Base-by-base conservation (phyloP, 2,888 invertebrate species). In the Ectemnius cavifrons region DNA sequence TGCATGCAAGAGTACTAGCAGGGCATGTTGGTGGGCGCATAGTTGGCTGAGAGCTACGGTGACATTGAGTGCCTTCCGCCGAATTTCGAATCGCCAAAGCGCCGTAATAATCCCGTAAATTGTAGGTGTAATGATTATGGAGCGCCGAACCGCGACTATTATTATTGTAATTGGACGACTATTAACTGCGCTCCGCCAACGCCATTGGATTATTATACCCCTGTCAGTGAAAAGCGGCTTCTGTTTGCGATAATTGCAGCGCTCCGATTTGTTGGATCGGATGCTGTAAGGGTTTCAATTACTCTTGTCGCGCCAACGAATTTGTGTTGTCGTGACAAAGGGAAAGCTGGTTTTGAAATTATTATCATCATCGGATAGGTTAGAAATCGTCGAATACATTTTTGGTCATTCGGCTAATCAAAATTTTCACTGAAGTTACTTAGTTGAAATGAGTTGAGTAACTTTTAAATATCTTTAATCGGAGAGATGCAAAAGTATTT, bases 71-170 rank as follows among this genome's bases (percentile, higher is more conserved):
- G 18, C 20, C 37, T 11, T 6, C 37, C 47, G 16, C 23, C 20
- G 62, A 62, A 46, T 46, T 62, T 45, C 63, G 63, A 63, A n/a
- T 49, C n/a, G 37, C 27, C n/a, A 52, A 37, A 64, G 52, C 37
- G 16, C 37, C 28, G 28, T 4, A 57, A 57, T 64, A 64, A 18
- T 64, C 20, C 27, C 16, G 18, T 18, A 56, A 64, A 64, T 64
- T 64, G 52, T 37, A 8, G 37, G 28, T 56, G 57, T 64, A 64
- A 64, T 37, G 56, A 64, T 64, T 18, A 63, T 64, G 13, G 13
- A 52, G 64, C 37, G 56, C 56, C 18, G 57, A 64, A 16, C 49
- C n/a, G 37, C 52, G 56, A 63, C 20, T 27, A 27, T 16, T 63
- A 63, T 63, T 63, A 63, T 49, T 63, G 27, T 63, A 49, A 47